These are phyloP conservation scores for Uropsilus gracilis DNA, from an alignment of 2,113 vertebrate genomes.

Conservation along the genomic window DNA sequence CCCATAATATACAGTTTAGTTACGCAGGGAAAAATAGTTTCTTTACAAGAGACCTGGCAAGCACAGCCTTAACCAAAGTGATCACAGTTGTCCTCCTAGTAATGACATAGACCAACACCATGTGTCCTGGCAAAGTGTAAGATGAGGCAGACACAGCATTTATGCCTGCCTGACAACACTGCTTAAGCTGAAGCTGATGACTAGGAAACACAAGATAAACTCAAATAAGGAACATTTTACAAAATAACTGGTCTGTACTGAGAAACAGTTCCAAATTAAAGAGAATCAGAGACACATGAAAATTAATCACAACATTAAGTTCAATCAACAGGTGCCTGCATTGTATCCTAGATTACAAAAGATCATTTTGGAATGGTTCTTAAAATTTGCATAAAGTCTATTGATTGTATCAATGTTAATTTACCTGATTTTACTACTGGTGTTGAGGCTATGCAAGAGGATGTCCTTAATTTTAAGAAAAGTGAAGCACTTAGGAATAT, in stretches of 20 bases:
- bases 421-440: background rate
- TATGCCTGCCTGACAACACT: background rate
- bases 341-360: background rate
- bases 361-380: background rate
- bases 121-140: fast-evolving
- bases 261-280: background rate
- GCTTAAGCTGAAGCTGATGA: background rate
- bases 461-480: background rate
- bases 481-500: background rate
- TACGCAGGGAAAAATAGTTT: background rate
- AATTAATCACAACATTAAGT: no score
- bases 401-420: no score
- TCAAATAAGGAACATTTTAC: background rate
- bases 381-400: background rate
- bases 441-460: background rate
- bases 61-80: background rate
- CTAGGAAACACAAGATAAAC: background rate
- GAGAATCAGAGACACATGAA: background rate
- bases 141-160: no score
- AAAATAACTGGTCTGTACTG: background rate
- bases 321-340: no score
- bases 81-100: background rate
- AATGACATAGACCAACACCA: background rate
- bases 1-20: background rate
- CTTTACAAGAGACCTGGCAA: background rate